phyloP scores from a whole-genome alignment of 1,140 invertebrate species.

The Drosophila orosa region DNA sequence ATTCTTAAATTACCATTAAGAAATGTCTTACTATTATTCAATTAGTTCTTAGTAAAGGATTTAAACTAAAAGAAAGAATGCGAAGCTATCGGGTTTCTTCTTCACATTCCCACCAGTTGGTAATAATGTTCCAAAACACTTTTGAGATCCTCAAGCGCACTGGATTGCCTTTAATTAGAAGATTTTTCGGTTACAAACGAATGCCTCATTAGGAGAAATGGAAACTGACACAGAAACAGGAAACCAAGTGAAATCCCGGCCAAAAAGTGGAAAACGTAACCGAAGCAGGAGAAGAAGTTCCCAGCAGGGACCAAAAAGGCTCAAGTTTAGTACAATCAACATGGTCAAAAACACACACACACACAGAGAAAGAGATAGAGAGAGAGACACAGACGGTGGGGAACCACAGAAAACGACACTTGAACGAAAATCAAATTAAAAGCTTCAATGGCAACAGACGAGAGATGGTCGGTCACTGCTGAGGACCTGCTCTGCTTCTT shows the following conservation, averaged over 20 bases:
- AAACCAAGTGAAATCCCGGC: conserved; percentile 33
- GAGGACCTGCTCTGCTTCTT: conserved; percentile 32
- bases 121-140: neutral
- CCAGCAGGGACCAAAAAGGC: conserved; percentile 28
- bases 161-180: conserved; percentile 32
- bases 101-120: neutral
- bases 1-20: neutral
- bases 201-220: conserved; percentile 44
- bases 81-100: neutral
- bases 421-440: conserved; percentile 83
- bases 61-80: neutral
- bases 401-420: conserved; percentile 72
- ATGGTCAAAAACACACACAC: conserved; percentile 18
- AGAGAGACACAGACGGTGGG: conserved; percentile 4
- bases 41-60: neutral
- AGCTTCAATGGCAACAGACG: conserved; percentile 77
- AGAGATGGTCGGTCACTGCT: conserved; percentile 12
- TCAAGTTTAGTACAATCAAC: conserved; percentile 38
- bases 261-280: conserved; percentile 22
- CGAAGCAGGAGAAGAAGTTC: conserved; percentile 10
- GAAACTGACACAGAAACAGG: conserved; percentile 12
- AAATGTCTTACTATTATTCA: neutral
- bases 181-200: conserved; percentile 26
- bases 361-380: neutral
- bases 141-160: neutral